phyloP scores from a whole-genome alignment of 2,888 invertebrate genomes.

The Sipha maydis region DNA sequence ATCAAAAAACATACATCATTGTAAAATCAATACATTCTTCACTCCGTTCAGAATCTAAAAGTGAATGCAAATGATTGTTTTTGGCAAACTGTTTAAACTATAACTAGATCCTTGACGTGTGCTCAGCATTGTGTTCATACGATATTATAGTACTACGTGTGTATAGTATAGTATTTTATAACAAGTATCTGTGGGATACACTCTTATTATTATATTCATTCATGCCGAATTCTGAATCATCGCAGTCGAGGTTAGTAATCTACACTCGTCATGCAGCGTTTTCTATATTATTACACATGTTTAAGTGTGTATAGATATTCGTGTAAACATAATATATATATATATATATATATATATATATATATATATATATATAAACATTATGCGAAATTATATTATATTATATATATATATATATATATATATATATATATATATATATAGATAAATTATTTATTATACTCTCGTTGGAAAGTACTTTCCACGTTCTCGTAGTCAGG shows the following conservation, averaged over 20 bases:
- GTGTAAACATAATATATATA: too few species aligned
- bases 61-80: constrained; percentile 13
- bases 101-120: background rate
- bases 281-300: constrained; percentile 34
- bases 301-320: too few species aligned
- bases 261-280: constrained; percentile 2
- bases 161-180: background rate
- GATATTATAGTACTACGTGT: background rate
- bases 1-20: too few species aligned
- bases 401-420: background rate
- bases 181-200: background rate
- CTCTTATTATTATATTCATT: background rate
- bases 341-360: too few species aligned
- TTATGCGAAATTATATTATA: constrained; percentile 29
- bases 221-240: constrained; percentile 21
- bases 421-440: too few species aligned
- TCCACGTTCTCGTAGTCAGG: background rate
- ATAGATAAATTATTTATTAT: background rate
- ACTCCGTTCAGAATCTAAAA: too few species aligned
- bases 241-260: constrained; percentile 20
- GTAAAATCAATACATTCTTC: too few species aligned
- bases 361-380: constrained; percentile 1
- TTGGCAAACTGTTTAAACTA: background rate
- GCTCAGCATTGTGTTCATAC: background rate
- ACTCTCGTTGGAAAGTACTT: constrained; percentile 56